Evolutionary conservation across 2,888 invertebrate genomes (phyloP).

Genomic region (Chloroclysta siterata): DNA sequence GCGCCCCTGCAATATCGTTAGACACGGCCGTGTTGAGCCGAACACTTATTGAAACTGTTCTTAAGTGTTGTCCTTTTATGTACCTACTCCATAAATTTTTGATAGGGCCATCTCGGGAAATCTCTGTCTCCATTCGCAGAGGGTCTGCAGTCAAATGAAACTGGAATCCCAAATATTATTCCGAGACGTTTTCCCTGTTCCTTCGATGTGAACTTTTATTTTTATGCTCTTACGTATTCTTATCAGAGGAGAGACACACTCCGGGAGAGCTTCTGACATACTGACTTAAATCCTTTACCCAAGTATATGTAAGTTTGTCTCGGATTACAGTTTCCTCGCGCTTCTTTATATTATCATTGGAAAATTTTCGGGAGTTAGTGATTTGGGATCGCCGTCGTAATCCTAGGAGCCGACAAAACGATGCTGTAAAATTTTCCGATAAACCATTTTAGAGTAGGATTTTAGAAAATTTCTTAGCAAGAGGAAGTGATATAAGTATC

Average conservation of each 20-base stretch:
- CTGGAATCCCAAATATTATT: constrained; percentile 84
- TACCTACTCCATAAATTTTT: constrained; percentile 84
- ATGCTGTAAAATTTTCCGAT: constrained; percentile 1
- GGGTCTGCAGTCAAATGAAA: constrained; percentile 85
- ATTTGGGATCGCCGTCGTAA: constrained; percentile 19
- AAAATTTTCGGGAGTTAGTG: constrained; percentile 45
- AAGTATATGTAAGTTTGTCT: constrained; percentile 66
- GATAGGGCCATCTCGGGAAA: constrained; percentile 84
- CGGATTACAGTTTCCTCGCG: constrained; percentile 60
- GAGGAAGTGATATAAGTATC: constrained; percentile 4
- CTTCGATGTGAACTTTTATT: constrained; percentile 84
- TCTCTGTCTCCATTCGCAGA: constrained; percentile 83
- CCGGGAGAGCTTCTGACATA: constrained; percentile 76
- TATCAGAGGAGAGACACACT: constrained; percentile 81
- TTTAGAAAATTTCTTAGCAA: background rate
- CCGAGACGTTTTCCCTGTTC: constrained; percentile 81
- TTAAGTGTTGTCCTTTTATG: constrained; percentile 84
- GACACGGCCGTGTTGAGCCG: constrained; percentile 63
- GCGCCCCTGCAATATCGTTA: constrained; percentile 49
- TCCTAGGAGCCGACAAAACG: constrained; percentile 15
- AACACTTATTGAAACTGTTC: constrained; percentile 83
- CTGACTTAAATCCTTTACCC: constrained; percentile 77
- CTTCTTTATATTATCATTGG: constrained; percentile 55
- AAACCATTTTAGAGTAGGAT: constrained; percentile 3
- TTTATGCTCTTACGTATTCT: constrained; percentile 83